These are phyloP conservation scores for Cherax quadricarinatus DNA, from an alignment of 1,140 invertebrate genomes.

Conservation along the genomic window DNA sequence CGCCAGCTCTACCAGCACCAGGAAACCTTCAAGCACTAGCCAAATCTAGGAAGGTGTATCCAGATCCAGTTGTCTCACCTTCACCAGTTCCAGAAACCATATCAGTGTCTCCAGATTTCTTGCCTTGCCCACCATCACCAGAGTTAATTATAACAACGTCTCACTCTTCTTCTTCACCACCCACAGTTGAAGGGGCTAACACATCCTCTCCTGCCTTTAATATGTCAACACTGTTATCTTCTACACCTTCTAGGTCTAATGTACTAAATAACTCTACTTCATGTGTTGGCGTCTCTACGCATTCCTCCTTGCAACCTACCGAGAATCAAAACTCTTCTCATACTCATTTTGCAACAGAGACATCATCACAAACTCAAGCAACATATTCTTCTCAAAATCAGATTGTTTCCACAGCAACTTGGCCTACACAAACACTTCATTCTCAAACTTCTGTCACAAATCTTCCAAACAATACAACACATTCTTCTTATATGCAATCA, in stretches of 20 bases:
- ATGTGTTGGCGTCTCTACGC: conserved; percentile 23
- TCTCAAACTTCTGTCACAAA: conserved; percentile 7
- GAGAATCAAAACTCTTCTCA: conserved; percentile 28
- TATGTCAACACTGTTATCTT: conserved; percentile 14
- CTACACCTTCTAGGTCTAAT: not conserved
- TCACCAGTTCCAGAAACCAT: conserved; percentile 43
- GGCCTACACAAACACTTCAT: not conserved
- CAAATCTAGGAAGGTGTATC: conserved; percentile 29
- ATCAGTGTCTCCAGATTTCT: conserved; percentile 51
- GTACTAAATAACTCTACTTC: conserved; percentile 21
- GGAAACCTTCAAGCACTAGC: conserved; percentile 37
- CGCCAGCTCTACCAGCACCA: conserved; percentile 38
- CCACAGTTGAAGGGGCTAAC: not conserved
- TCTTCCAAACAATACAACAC: not conserved
- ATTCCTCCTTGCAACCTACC: not conserved
- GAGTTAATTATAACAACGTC: conserved; percentile 41
- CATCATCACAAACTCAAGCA: not conserved
- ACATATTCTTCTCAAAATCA: not conserved
- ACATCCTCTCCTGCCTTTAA: conserved; percentile 19
- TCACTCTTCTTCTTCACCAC: conserved; percentile 23
- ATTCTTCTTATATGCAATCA: conserved; percentile 23
- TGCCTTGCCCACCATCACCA: conserved; percentile 44
- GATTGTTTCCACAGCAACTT: not conserved
- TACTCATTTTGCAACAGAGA: conserved; percentile 19
- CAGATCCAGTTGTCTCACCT: not conserved